Base-by-base conservation (phyloP, 2,888 invertebrate genomes). In the Tryphoninae sp. region DNA sequence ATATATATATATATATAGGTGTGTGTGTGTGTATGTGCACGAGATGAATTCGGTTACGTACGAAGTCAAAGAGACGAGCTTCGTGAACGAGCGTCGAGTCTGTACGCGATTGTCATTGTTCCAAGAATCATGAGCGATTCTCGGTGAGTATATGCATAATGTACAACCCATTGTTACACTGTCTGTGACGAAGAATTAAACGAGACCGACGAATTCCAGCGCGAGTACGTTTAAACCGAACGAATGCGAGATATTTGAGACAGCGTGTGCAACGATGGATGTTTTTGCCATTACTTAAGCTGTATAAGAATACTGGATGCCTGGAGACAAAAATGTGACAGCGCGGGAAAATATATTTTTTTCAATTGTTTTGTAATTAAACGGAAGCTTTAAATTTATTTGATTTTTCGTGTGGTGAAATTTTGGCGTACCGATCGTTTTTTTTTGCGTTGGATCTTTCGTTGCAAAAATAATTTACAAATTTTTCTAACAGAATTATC, bases 121-220 rank as follows among this genome's bases (percentile, higher is more conserved):
- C 81, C 67, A 58, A 75, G 81, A 78, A 78, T 74, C 69, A 16
- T 55, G 22, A 65, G 65, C 16, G 45, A 81, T 71, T 75, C 55
- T 71, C 65, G 45, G 73, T 58, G 22, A 49, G 40, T 42, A 55
- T 22, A 22, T 67, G 65, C 51, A 59, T 76, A 55, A 68, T 68
- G 53, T 74, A 55, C 16, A 55, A n/a, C 55, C 16, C 55, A 8
- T 65, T 74, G 26, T 55, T 11, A 26, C 22, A 33, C 33, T 61
- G 51, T 11, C 42, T 55, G 51, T 53, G 4, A 49, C 13, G 19
- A 58, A n/a, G 45, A 49, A 42, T 42, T 67, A 19, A 33, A 45
- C 33, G 58, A 58, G 16, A 42, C 16, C 26, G 19, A 11, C 40
- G 33, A 49, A 16, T 53, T 45, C 45, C 45, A 45, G 45, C 11